phyloP scores from a whole-genome alignment of 2,888 invertebrate genomes.

The Chydorus sphaericus region DNA sequence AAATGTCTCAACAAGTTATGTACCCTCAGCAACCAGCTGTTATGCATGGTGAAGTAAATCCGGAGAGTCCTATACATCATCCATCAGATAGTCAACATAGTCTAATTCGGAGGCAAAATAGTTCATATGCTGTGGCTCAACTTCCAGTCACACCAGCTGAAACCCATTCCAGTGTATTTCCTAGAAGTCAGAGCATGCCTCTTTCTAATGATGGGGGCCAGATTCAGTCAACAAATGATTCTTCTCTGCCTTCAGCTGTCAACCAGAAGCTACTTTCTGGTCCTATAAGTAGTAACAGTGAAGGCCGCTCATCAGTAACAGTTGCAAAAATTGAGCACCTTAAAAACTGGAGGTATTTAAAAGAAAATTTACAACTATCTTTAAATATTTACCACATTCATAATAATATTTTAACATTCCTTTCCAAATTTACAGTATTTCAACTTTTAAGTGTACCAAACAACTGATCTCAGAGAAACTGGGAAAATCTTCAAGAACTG shows the following conservation, averaged over 20 bases:
- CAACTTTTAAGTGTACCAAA: constrained; percentile 94
- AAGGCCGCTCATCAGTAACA: neutral
- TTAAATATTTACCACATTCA: too few relatives aligned
- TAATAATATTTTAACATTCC: too few relatives aligned
- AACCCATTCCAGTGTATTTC: constrained; percentile 14
- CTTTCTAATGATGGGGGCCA: neutral
- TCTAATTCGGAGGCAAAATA: neutral
- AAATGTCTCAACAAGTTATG: neutral
- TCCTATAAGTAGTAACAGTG: neutral
- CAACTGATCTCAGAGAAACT: constrained; percentile 92
- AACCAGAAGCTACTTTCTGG: neutral
- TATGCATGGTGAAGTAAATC: neutral
- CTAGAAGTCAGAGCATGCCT: constrained; percentile 12
- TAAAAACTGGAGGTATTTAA: constrained; percentile 94
- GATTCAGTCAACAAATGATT: neutral
- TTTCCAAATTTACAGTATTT: too few relatives aligned
- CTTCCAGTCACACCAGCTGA: constrained; percentile 11
- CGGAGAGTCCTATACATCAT: neutral
- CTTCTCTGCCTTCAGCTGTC: neutral
- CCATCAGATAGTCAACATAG: neutral
- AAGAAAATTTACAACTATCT: too few relatives aligned
- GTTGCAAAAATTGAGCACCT: constrained; percentile 73
- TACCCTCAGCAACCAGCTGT: neutral
- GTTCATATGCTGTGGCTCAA: neutral
- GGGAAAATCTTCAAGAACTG: constrained; percentile 80